Percentiles rank a stretch among this genome's conserved stretches.
Conservation (phyloP, 92 coral and sea anemone genomes). For the Epizoanthus scotinus region DNA sequence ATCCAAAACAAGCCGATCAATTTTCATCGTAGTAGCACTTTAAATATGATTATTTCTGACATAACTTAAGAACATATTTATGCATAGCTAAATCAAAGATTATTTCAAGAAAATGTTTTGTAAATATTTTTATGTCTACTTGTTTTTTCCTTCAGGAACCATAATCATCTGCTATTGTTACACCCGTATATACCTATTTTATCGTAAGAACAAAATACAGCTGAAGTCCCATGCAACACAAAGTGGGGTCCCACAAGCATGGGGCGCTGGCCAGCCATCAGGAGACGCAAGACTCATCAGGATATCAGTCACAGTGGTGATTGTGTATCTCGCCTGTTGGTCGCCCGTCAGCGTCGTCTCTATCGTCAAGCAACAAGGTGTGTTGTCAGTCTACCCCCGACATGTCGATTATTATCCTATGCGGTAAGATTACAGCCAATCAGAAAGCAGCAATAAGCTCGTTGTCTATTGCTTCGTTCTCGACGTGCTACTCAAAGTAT, state of each 20-base stretch:
- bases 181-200: slow-evolving; percentile 45
- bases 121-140: too few species aligned
- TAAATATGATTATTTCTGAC: too few species aligned
- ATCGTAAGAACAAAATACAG: slow-evolving; percentile 51
- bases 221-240: slow-evolving; percentile 40
- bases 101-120: too few species aligned
- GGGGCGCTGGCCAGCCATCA: slow-evolving; percentile 7
- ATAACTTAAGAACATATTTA: too few species aligned
- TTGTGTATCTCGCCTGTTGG: slow-evolving; percentile 66
- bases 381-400: not conserved
- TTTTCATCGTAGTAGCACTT: too few species aligned
- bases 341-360: slow-evolving; percentile 56
- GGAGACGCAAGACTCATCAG: slow-evolving; percentile 45
- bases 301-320: slow-evolving; percentile 61
- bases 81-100: too few species aligned
- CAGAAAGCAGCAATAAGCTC: too few species aligned
- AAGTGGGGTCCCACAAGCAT: slow-evolving; percentile 26
- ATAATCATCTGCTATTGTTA: slow-evolving; percentile 54
- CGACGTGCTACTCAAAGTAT: too few species aligned
- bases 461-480: too few species aligned
- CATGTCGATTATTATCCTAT: too few species aligned
- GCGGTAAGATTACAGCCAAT: too few species aligned
- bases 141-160: not conserved
- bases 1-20: too few species aligned
- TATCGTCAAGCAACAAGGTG: slow-evolving; percentile 9